A percentile compares a stretch with the other conserved stretches of the same genome.
Evolutionary conservation across 2,888 invertebrate genomes (phyloP).

Genomic region (Dysmachus trigonus): DNA sequence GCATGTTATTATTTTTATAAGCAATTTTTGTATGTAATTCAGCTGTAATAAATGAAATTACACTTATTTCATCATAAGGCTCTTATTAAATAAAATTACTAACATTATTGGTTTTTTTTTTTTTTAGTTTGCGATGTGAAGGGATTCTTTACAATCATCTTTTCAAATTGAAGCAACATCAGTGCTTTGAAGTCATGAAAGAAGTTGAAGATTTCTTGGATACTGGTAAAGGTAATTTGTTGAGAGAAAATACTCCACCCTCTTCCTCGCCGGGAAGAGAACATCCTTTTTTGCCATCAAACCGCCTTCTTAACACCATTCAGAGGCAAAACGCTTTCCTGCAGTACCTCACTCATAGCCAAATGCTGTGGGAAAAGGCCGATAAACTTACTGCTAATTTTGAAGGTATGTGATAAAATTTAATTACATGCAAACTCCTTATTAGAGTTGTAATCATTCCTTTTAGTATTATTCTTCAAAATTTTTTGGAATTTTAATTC

Average conservation of each 20-base stretch:
- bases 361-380: background rate
- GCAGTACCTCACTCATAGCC: background rate
- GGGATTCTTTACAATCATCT: background rate
- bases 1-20: background rate
- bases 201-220: background rate
- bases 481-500: too few species aligned
- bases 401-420: background rate
- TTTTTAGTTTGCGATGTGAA: background rate
- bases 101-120: background rate
- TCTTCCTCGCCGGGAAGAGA: background rate
- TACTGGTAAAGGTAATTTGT: background rate
- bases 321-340: background rate
- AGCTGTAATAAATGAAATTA: too few species aligned
- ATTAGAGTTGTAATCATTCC: too few species aligned
- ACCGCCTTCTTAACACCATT: background rate
- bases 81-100: too few species aligned
- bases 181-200: background rate
- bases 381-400: background rate
- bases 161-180: background rate
- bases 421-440: too few species aligned
- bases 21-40: too few species aligned
- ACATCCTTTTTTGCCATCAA: background rate
- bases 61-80: too few species aligned
- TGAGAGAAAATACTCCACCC: background rate
- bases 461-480: too few species aligned